Conservation (phyloP, 1,140 invertebrate genomes). For the Manduca sexta region DNA sequence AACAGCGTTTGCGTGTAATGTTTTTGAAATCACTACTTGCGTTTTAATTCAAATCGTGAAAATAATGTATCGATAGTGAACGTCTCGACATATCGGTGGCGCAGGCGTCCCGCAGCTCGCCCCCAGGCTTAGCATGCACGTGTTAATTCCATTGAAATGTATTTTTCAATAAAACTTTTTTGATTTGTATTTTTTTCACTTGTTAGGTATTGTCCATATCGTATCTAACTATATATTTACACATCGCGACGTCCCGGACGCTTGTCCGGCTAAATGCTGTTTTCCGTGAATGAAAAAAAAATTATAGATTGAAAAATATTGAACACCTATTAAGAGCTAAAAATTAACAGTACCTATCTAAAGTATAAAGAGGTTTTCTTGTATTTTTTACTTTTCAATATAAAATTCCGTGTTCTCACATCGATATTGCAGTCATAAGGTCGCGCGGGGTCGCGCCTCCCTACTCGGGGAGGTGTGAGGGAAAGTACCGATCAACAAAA, state of each 20-base stretch:
- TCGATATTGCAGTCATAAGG: conserved; percentile 17
- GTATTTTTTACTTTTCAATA: conserved; percentile 20
- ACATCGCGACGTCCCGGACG: conserved; percentile 22
- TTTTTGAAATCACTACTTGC: too few species aligned
- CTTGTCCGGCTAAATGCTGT: conserved; percentile 38
- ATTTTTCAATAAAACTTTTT: conserved; percentile 62
- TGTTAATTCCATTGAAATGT: conserved; percentile 64
- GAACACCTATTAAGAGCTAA: conserved; percentile 70
- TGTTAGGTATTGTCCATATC: conserved; percentile 71
- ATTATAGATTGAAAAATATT: conserved; percentile 41
- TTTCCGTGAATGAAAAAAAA: conserved; percentile 16
- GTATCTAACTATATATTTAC: conserved; percentile 66
- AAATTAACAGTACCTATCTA: conserved; percentile 66
- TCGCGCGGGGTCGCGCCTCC: conserved; percentile 21
- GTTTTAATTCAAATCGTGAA: too few species aligned
- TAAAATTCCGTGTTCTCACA: conserved; percentile 22
- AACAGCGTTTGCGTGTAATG: too few species aligned
- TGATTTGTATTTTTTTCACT: conserved; percentile 60
- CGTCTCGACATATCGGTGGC: neutral
- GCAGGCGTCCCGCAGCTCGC: conserved; percentile 6
- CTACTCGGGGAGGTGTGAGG: too few species aligned
- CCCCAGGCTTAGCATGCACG: conserved; percentile 30
- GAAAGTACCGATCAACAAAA: neutral
- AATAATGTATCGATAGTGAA: too few species aligned
- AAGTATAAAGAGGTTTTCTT: conserved; percentile 47